Percentiles rank a stretch among this genome's conserved stretches.
Conservation (phyloP, 2,113 vertebrate genomes). For the Seriola quinqueradiata region DNA sequence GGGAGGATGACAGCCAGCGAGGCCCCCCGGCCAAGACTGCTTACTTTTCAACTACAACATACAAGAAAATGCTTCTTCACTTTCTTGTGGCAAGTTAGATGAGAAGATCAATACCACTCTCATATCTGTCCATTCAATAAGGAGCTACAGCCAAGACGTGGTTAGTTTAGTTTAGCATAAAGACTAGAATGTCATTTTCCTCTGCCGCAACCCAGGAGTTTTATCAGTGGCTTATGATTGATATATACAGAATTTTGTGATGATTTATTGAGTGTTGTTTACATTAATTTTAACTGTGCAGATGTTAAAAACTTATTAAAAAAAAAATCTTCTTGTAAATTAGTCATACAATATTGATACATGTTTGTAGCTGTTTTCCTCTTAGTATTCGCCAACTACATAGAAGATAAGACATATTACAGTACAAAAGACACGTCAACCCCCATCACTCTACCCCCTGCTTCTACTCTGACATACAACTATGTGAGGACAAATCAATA, state of each 20-base stretch:
- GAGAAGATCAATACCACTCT: background rate
- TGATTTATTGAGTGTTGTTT: too few species aligned
- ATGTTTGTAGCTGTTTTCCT: background rate
- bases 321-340: too few species aligned
- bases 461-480: conserved; percentile 43
- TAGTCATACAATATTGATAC: background rate
- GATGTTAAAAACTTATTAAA: background rate
- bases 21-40: too few species aligned
- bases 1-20: background rate
- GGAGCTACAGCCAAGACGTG: background rate
- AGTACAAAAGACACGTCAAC: conserved; percentile 26
- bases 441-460: conserved; percentile 16
- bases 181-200: too few species aligned
- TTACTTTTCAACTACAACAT: background rate
- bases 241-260: too few species aligned
- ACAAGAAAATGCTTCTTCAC: background rate
- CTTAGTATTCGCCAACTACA: background rate
- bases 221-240: background rate
- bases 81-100: background rate
- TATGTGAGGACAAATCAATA: conserved; percentile 67
- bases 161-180: background rate
- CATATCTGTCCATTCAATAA: background rate
- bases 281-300: background rate
- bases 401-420: background rate
- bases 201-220: too few species aligned